Evolutionary conservation across 2,113 vertebrate species (phyloP).

Genomic region (Misgurnus mizolepis): DNA sequence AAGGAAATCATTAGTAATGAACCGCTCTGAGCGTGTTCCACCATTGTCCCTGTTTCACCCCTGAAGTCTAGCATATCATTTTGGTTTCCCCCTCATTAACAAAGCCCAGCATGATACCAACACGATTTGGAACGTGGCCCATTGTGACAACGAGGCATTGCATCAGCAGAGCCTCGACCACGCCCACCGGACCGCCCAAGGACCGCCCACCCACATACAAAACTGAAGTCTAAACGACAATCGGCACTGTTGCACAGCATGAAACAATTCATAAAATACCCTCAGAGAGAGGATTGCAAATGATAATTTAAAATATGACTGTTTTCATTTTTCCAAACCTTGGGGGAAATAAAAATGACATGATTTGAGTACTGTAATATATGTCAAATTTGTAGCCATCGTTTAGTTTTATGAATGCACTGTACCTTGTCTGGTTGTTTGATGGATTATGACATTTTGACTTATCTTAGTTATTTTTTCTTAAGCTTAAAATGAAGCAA

Average conservation of each 20-base stretch:
- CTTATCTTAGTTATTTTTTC: background rate
- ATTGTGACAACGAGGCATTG: constrained; percentile 13
- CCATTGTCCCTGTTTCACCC: constrained; percentile 43
- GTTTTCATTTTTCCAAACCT: too few species aligned
- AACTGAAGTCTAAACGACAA: too few species aligned
- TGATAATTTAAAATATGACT: too few species aligned
- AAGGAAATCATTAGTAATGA: constrained; percentile 62
- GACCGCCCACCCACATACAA: too few species aligned
- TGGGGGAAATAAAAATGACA: too few species aligned
- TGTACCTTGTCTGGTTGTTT: background rate
- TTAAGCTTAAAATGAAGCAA: constrained; percentile 20
- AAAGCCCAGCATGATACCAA: constrained; percentile 27
- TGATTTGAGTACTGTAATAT: background rate
- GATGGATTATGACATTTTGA: background rate
- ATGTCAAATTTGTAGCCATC: background rate
- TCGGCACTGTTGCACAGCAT: too few species aligned
- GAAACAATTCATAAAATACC: too few species aligned
- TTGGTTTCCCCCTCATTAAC: constrained; percentile 36
- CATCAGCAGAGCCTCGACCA: background rate
- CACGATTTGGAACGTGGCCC: background rate
- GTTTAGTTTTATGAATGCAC: constrained; percentile 6
- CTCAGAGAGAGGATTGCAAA: too few species aligned
- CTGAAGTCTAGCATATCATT: constrained; percentile 28
- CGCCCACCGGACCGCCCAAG: too few species aligned
- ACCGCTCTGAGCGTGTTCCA: constrained; percentile 55